Evolutionary conservation across 1,140 invertebrate genomes (phyloP).

Genomic region (Apocrypta bakeri): DNA sequence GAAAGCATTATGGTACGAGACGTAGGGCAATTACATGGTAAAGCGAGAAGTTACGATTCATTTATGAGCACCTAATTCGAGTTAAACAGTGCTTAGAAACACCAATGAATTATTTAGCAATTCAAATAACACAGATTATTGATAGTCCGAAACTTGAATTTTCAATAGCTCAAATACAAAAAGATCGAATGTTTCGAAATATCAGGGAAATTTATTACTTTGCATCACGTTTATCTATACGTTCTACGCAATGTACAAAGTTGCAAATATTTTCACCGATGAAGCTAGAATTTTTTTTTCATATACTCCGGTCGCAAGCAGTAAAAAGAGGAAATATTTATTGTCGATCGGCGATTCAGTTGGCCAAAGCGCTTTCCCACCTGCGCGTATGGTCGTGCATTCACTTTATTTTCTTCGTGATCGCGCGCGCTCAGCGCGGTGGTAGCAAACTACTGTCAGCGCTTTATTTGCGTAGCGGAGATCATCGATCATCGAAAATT

Average conservation of each 20-base stretch:
- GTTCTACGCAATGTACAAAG: no score
- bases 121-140: not conserved
- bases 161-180: no score
- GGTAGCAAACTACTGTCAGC: conserved; percentile 21
- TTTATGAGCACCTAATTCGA: conserved; percentile 19
- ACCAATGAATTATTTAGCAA: not conserved
- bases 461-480: conserved; percentile 21
- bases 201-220: no score
- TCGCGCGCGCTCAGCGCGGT: no score
- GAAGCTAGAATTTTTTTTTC: no score
- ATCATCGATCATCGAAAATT: conserved; percentile 39
- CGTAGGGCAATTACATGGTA: not conserved
- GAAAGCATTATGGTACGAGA: not conserved
- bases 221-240: no score
- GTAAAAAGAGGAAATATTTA: conserved; percentile 27
- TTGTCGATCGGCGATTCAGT: conserved; percentile 22
- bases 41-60: conserved; percentile 19
- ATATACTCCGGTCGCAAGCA: not conserved
- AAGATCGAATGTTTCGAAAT: no score
- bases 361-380: conserved; percentile 10
- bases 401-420: conserved; percentile 18
- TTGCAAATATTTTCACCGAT: no score
- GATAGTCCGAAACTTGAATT: not conserved
- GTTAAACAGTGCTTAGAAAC: conserved; percentile 3
- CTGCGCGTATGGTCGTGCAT: not conserved